Percentiles rank a stretch among this genome's conserved stretches.
These are phyloP conservation scores for Atrina japonica DNA, from an alignment of 2,888 invertebrate genomes.

Conservation along the genomic window DNA sequence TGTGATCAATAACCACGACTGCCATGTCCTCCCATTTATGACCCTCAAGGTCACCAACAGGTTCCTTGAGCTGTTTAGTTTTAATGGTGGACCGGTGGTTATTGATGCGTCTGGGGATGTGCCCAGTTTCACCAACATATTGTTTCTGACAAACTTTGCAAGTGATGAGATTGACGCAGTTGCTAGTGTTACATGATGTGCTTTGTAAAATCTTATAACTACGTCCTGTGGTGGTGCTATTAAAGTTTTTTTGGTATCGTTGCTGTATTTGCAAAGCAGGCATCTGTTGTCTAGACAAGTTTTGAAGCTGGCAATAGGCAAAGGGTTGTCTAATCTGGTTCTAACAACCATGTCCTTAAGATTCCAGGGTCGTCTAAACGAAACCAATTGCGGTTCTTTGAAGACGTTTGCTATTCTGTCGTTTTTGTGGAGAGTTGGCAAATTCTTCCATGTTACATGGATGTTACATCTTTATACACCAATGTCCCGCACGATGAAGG, in stretches of 20 bases:
- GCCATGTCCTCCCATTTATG: no score
- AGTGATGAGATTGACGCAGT: constrained; percentile 17
- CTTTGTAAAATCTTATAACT: constrained; percentile 4
- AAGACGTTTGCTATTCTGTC: not conserved
- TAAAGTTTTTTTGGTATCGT: not conserved
- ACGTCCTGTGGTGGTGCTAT: not conserved
- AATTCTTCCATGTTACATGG: not conserved
- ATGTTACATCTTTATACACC: no score
- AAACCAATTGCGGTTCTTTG: constrained; percentile 1
- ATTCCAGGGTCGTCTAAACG: not conserved
- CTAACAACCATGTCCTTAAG: not conserved
- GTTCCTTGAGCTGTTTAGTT: not conserved
- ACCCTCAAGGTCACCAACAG: no score
- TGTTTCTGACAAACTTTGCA: not conserved
- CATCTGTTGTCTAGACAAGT: constrained; percentile 11
- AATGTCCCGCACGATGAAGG: no score
- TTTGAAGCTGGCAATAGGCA: constrained; percentile 10
- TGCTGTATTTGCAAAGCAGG: not conserved
- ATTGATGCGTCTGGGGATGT: not conserved
- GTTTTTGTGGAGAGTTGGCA: not conserved
- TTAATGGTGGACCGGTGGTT: constrained; percentile 7
- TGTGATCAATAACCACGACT: no score
- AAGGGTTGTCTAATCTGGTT: constrained; percentile 2
- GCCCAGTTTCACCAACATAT: no score
- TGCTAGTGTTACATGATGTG: not conserved